These are phyloP conservation scores for Daubentonia madagascariensis DNA, from an alignment of 2,113 vertebrate genomes.

Conservation along the genomic window DNA sequence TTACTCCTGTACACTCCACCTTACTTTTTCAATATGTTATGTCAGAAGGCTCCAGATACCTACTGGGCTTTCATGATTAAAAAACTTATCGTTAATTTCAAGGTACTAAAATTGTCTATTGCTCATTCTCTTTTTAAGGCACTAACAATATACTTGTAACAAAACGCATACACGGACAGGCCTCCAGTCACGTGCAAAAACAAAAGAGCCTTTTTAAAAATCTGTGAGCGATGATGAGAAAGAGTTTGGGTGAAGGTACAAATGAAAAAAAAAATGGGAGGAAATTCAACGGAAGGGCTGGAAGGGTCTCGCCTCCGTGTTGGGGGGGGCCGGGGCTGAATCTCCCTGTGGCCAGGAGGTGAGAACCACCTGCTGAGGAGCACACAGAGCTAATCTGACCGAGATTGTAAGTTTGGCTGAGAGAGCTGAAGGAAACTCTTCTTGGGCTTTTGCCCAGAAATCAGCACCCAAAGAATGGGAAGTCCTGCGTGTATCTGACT, in stretches of 20 bases:
- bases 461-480: not conserved
- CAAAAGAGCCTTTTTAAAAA: not conserved
- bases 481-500: fast-evolving
- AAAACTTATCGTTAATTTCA: not conserved
- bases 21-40: not conserved
- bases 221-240: not conserved
- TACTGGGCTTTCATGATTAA: not conserved
- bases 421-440: not conserved
- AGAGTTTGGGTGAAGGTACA: not conserved
- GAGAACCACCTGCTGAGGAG: fast-evolving
- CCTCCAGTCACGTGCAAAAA: no score
- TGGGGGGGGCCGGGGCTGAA: not conserved
- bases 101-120: not conserved
- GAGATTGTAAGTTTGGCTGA: not conserved
- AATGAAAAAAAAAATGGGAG: not conserved
- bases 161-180: not conserved
- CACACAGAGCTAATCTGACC: not conserved
- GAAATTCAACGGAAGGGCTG: not conserved
- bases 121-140: not conserved
- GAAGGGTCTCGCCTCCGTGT: not conserved
- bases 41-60: not conserved
- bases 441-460: not conserved
- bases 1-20: fast-evolving
- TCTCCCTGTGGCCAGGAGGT: fast-evolving
- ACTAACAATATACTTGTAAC: not conserved